These are phyloP conservation scores for Plebejus anna DNA, from an alignment of 2,888 invertebrate genomes.

Conservation along the genomic window DNA sequence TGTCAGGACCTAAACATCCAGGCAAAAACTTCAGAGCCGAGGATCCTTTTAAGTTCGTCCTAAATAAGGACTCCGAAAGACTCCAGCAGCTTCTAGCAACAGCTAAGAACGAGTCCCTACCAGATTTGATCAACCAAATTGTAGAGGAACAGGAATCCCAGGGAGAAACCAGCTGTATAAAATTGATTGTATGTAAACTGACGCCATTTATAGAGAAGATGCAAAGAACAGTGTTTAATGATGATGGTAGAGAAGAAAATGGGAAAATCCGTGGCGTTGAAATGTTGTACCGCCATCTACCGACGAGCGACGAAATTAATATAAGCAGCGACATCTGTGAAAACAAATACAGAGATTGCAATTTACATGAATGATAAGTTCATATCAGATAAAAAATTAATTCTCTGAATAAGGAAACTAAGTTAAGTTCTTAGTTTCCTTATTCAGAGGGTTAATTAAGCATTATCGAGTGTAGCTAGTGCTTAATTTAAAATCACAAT, in stretches of 20 bases:
- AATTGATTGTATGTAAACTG: conserved; percentile 87
- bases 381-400: too few relatives aligned
- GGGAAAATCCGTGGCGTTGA: conserved; percentile 54
- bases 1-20: conserved; percentile 58
- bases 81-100: conserved; percentile 79
- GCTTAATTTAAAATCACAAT: too few relatives aligned
- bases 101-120: conserved; percentile 81
- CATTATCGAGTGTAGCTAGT: too few relatives aligned
- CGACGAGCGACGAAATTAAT: conserved; percentile 80
- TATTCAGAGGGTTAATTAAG: too few relatives aligned
- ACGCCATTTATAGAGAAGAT: conserved; percentile 88
- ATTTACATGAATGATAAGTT: conserved; percentile 53
- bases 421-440: too few relatives aligned
- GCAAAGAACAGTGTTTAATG: conserved; percentile 83
- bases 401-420: too few relatives aligned
- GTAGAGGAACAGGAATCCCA: conserved; percentile 76
- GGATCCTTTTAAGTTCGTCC: conserved; percentile 76
- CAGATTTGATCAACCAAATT: conserved; percentile 81
- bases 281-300: conserved; percentile 82
- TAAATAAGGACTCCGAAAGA: conserved; percentile 79
- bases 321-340: conserved; percentile 83
- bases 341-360: conserved; percentile 74
- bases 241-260: conserved; percentile 50
- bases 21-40: conserved; percentile 51
- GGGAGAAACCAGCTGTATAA: conserved; percentile 84